Base-by-base conservation (phyloP, 2,113 vertebrate species). In the Hippocampus comes region DNA sequence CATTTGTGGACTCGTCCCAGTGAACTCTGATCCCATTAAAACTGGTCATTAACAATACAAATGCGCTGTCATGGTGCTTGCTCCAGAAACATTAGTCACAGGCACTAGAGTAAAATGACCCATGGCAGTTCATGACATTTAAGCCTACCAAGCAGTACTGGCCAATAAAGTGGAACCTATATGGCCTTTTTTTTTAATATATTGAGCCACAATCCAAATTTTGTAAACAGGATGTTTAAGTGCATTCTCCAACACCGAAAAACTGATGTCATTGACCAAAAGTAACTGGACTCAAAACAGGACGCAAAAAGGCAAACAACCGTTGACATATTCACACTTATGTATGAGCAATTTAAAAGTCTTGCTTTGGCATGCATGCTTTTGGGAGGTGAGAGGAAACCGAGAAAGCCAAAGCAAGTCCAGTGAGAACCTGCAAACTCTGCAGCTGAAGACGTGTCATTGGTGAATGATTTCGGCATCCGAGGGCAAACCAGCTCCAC, bases 21-120 rank as follows among this genome's bases (percentile, higher is more conserved):
- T 53, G 70, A 82, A 70, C 56, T 61, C 18, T 78, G 74, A 78
- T 79, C 66, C 65, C 76, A 84, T 79, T 84, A 78, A 83, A 75
- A 65, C 27, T 73, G 76, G 25, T 68, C 78, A 82, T 84, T 79
- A 82, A 70, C 72, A 71, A 78, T 81, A 84, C 71, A 78, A 60
- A 83, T 85, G 79, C 69, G 66, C 81, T 78, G 75, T 72, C 73
- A 80, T 38, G 48, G 53, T 63, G 60, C 53, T 64, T 55, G 63
- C 63, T 70, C 57, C 64, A 67, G 18, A 67, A 63, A 70, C 68
- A 83, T 85, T 73, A 78, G 59, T 79, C 82, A 81, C 63, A 17
- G 60, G 27, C 38, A 18, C 48, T 60, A 18, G 21, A 69, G 25
- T 20, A 20, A 53, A 72, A 66, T 76, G 63, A 73, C 51, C 43